Evolutionary conservation across 2,888 invertebrate genomes (phyloP).

Genomic region (Caenorhabditis angaria): DNA sequence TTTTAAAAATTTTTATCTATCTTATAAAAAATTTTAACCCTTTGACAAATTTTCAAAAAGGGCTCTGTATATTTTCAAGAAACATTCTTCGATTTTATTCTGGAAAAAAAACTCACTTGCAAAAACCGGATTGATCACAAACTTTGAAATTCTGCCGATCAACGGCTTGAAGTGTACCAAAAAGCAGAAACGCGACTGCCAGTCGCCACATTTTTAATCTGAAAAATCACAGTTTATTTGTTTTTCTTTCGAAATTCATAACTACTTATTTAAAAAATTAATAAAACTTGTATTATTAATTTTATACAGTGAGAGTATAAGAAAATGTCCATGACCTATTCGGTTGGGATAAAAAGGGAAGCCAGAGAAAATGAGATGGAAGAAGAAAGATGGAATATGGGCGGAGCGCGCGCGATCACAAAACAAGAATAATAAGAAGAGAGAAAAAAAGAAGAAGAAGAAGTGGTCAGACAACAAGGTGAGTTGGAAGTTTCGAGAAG

Average conservation of each 20-base stretch:
- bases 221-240: conserved; percentile 9
- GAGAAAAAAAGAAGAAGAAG: background rate
- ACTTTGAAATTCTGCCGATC: conserved; percentile 59
- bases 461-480: conserved; percentile 1
- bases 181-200: conserved; percentile 14
- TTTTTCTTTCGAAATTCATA: background rate
- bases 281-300: background rate
- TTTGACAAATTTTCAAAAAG: conserved; percentile 19
- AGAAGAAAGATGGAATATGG: background rate
- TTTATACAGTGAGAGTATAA: background rate
- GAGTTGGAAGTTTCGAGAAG: conserved; percentile 1
- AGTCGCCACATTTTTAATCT: conserved; percentile 32
- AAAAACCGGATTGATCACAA: conserved; percentile 55
- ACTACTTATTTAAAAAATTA: background rate
- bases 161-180: conserved; percentile 33
- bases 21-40: background rate
- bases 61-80: background rate
- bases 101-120: conserved; percentile 46
- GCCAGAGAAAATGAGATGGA: background rate
- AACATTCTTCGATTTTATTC: background rate
- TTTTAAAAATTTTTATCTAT: conserved; percentile 10
- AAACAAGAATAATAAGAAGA: conserved; percentile 1
- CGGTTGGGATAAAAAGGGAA: background rate
- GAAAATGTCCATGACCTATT: background rate
- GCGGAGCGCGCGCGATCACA: background rate